These are phyloP conservation scores for Furcifer pardalis DNA, from an alignment of 2,797 vertebrate genomes.

Conservation along the genomic window DNA sequence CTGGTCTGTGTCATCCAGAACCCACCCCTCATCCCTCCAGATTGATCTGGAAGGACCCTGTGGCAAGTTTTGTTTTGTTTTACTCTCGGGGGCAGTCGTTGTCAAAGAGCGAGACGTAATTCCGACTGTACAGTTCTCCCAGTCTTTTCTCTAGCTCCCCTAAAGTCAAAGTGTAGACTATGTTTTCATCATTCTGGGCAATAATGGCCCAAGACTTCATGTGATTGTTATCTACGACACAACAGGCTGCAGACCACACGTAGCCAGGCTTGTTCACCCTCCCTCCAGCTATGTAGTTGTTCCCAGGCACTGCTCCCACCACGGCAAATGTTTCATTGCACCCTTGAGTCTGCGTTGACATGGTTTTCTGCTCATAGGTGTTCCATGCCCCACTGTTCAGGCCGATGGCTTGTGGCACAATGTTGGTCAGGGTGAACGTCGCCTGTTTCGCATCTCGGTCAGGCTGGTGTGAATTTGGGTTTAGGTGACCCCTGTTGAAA, in stretches of 20 bases:
- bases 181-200: constrained; percentile 48
- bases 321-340: constrained; percentile 42
- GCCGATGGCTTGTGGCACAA: constrained; percentile 59
- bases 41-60: too few relatives aligned
- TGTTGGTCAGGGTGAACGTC: constrained; percentile 72
- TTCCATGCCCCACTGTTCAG: constrained; percentile 62
- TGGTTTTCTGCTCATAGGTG: constrained; percentile 51
- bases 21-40: too few relatives aligned
- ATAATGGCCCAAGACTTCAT: constrained; percentile 56
- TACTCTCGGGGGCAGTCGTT: constrained; percentile 31
- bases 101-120: constrained; percentile 55
- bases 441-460: constrained; percentile 21
- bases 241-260: constrained; percentile 65
- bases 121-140: constrained; percentile 31
- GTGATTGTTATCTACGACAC: constrained; percentile 29
- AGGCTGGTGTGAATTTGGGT: constrained; percentile 49
- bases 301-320: constrained; percentile 63
- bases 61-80: background rate
- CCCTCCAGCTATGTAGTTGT: constrained; percentile 51
- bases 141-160: constrained; percentile 45
- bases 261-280: constrained; percentile 68
- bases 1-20: too few relatives aligned
- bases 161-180: constrained; percentile 31
- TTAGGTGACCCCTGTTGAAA: constrained; percentile 64
- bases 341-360: constrained; percentile 24